phyloP scores from a whole-genome alignment of 2,888 invertebrate genomes.

The Alcis repandata region DNA sequence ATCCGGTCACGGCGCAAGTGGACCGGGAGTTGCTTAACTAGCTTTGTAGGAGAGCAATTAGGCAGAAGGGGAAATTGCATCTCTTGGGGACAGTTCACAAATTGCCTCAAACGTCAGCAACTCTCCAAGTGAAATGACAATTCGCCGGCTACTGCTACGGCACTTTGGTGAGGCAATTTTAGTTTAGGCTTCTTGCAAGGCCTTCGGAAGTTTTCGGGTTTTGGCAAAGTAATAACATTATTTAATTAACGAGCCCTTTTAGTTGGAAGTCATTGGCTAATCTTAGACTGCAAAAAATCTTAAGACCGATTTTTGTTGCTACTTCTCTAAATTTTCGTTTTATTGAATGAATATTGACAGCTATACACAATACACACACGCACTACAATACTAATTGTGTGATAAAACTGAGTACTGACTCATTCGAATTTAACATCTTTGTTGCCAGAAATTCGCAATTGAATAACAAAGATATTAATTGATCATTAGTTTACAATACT shows the following conservation, averaged over 20 bases:
- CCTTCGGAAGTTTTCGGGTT: slow-evolving; percentile 6
- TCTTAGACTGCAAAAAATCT: background rate
- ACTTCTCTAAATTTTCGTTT: too few relatives aligned
- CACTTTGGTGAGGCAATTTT: slow-evolving; percentile 2
- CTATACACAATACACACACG: background rate
- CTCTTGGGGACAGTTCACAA: slow-evolving; percentile 78
- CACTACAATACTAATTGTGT: background rate
- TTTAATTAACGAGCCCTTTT: background rate
- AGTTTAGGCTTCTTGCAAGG: background rate
- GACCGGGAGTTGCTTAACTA: slow-evolving; percentile 63
- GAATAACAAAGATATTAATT: slow-evolving; percentile 14
- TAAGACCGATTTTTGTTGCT: background rate
- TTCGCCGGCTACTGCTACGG: slow-evolving; percentile 58
- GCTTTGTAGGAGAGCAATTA: slow-evolving; percentile 76
- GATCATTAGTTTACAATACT: slow-evolving; percentile 18
- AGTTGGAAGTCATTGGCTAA: background rate
- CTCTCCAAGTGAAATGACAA: slow-evolving; percentile 70
- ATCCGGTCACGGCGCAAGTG: slow-evolving; percentile 62
- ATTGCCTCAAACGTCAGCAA: slow-evolving; percentile 75
- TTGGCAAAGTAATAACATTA: slow-evolving; percentile 4
- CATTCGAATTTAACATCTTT: slow-evolving; percentile 4
- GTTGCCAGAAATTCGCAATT: background rate
- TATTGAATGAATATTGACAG: background rate
- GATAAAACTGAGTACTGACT: background rate
- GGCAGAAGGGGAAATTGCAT: slow-evolving; percentile 78